Conservation (phyloP, 30 jellyfish, hydroid and myxozoan species). For the Aurelia sp. region DNA sequence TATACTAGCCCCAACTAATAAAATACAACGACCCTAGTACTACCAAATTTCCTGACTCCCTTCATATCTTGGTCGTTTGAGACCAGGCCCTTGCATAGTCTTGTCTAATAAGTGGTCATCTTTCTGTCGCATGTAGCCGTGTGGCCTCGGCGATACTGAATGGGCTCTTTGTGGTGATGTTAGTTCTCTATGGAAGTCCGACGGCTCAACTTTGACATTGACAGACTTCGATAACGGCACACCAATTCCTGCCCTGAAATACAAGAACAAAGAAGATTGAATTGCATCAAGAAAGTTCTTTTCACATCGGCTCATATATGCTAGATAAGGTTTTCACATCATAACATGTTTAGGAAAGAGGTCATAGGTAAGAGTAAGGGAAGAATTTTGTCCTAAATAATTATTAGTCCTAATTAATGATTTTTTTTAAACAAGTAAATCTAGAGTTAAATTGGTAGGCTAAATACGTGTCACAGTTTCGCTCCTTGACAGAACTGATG, state of each 20-base stretch:
- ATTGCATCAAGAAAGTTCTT: too few species aligned
- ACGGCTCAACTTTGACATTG: constrained; percentile 91
- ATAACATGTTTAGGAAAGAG: too few species aligned
- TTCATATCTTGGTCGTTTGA: constrained; percentile 67
- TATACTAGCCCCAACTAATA: constrained; percentile 1
- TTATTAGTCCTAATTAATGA: too few species aligned
- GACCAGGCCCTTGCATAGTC: constrained; percentile 62
- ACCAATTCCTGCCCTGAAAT: constrained; percentile 65
- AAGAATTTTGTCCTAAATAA: too few species aligned
- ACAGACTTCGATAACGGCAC: constrained; percentile 65
- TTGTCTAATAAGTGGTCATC: constrained; percentile 68
- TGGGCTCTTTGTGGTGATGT: constrained; percentile 91
- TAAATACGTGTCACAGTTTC: too few species aligned
- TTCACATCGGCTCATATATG: too few species aligned
- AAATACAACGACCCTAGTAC: constrained; percentile 25
- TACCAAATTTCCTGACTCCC: constrained; percentile 66
- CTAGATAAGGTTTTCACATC: too few species aligned
- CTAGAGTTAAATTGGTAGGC: too few species aligned
- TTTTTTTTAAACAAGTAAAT: too few species aligned
- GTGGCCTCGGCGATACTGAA: constrained; percentile 87
- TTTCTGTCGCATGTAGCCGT: constrained; percentile 62
- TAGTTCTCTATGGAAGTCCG: constrained; percentile 90
- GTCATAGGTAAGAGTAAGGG: too few species aligned
- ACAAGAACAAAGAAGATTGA: neutral
- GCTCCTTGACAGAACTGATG: too few species aligned